A percentile compares a stretch with the other conserved stretches of the same genome.
phyloP scores from a whole-genome alignment of 2,888 invertebrate genomes.

The Clostera curtula region DNA sequence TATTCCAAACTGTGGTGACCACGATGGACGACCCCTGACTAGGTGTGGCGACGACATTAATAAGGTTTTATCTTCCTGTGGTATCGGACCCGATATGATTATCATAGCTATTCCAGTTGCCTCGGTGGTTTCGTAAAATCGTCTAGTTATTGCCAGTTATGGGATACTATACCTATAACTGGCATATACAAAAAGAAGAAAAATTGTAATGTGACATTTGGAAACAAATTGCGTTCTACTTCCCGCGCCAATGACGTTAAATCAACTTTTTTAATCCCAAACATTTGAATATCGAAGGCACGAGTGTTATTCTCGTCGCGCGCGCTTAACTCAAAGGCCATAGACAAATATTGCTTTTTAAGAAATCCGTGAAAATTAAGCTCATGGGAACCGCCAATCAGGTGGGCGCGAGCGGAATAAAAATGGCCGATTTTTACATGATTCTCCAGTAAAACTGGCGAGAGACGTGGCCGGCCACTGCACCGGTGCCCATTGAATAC shows the following conservation, averaged over 20 bases:
- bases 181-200: too few relatives aligned
- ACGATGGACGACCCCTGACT: too few relatives aligned
- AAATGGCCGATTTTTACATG: conserved; percentile 69
- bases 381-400: conserved; percentile 70
- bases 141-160: too few relatives aligned
- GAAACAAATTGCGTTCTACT: conserved; percentile 15
- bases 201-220: too few relatives aligned
- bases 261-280: neutral
- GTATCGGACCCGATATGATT: too few relatives aligned
- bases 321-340: conserved; percentile 20
- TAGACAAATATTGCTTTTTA: conserved; percentile 43
- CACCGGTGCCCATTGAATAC: conserved; percentile 59
- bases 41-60: too few relatives aligned
- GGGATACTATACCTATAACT: too few relatives aligned
- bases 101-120: too few relatives aligned
- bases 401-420: conserved; percentile 60
- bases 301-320: conserved; percentile 16
- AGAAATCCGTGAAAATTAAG: conserved; percentile 64
- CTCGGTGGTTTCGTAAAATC: too few relatives aligned
- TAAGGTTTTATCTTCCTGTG: too few relatives aligned
- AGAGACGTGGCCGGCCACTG: conserved; percentile 53
- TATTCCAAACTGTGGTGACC: too few relatives aligned
- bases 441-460: conserved; percentile 66
- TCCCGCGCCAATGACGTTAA: conserved; percentile 13
- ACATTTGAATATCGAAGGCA: conserved; percentile 15